Conservation (phyloP, 2,888 invertebrate genomes). For the Heliconius sara region DNA sequence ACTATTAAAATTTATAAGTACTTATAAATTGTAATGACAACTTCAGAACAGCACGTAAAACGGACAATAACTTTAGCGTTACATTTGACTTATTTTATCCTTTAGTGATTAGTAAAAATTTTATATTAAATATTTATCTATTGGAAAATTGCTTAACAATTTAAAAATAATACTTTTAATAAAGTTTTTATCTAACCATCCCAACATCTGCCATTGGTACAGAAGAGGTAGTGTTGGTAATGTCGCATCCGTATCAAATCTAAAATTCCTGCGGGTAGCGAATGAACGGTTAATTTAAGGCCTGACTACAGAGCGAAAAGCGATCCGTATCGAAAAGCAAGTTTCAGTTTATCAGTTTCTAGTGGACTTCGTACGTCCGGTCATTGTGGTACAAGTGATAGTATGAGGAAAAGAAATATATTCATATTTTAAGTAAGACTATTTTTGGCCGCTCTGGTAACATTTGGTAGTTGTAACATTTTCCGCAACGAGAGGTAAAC, state of each 20-base stretch:
- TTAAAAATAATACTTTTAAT: not conserved
- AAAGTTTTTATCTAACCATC: slow-evolving; percentile 7
- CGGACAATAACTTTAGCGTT: too few relatives aligned
- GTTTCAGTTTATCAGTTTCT: slow-evolving; percentile 82
- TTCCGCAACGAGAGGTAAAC: too few relatives aligned
- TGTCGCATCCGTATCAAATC: slow-evolving; percentile 75
- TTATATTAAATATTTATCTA: too few relatives aligned
- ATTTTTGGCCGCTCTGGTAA: too few relatives aligned
- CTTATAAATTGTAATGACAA: too few relatives aligned
- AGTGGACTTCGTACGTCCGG: slow-evolving; percentile 75
- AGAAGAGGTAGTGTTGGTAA: slow-evolving; percentile 60
- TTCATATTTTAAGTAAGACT: too few relatives aligned
- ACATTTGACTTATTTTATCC: too few relatives aligned
- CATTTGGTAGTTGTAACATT: too few relatives aligned
- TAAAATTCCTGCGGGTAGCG: slow-evolving; percentile 79
- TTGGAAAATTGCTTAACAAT: too few relatives aligned
- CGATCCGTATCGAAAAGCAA: slow-evolving; percentile 78
- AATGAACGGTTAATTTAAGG: slow-evolving; percentile 82
- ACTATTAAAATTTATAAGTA: too few relatives aligned
- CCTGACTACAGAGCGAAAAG: slow-evolving; percentile 64
- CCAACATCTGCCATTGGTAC: slow-evolving; percentile 28
- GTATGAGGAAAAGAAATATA: slow-evolving; percentile 23
- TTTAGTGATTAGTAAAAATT: too few relatives aligned
- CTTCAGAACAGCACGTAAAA: too few relatives aligned
- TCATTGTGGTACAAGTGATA: slow-evolving; percentile 51